Percentiles rank a stretch among this genome's conserved stretches.
Conservation (phyloP, 1,140 invertebrate genomes). For the Drosophila erecta region DNA sequence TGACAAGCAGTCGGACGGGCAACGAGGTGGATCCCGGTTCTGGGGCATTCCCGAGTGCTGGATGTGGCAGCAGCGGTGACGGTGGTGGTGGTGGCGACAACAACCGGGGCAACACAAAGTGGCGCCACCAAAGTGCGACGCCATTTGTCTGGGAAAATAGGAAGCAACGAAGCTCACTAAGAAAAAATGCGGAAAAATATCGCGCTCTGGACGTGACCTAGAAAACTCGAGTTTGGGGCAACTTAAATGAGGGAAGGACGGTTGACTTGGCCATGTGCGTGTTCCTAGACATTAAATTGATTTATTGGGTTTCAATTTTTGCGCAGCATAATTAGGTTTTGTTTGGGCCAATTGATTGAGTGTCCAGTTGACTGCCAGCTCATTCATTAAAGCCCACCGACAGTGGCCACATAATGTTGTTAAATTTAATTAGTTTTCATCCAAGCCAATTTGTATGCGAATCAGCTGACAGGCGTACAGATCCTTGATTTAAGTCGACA, state of each 20-base stretch:
- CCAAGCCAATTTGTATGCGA: conserved; percentile 42
- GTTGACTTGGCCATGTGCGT: conserved; percentile 40
- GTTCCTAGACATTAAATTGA: conserved; percentile 58
- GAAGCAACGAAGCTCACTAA: conserved; percentile 30
- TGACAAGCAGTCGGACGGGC: conserved; percentile 48
- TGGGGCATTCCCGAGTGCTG: conserved; percentile 16
- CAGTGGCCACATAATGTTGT: conserved; percentile 36
- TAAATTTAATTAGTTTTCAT: conserved; percentile 66
- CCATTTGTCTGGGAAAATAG: conserved; percentile 75
- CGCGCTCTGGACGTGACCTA: conserved; percentile 56
- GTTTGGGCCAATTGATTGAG: conserved; percentile 70
- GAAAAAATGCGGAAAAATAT: conserved; percentile 40
- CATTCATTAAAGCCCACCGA: conserved; percentile 41
- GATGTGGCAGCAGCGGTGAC: conserved; percentile 17
- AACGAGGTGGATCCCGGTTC: conserved; percentile 22
- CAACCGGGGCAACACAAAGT: conserved; percentile 22
- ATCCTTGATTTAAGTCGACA: conserved; percentile 21
- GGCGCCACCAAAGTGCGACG: conserved; percentile 74
- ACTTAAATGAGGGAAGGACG: conserved; percentile 25
- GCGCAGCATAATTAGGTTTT: conserved; percentile 62
- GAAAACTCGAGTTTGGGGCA: conserved; percentile 48
- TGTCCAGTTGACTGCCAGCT: conserved; percentile 37
- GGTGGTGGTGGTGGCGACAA: conserved; percentile 7
- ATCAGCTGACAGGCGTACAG: neutral
- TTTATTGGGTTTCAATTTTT: conserved; percentile 70